Percentiles rank a stretch among this genome's conserved stretches.
phyloP scores from a whole-genome alignment of 37 sponge, comb jelly and placozoan genomes.

The Tethya wilhelma region DNA sequence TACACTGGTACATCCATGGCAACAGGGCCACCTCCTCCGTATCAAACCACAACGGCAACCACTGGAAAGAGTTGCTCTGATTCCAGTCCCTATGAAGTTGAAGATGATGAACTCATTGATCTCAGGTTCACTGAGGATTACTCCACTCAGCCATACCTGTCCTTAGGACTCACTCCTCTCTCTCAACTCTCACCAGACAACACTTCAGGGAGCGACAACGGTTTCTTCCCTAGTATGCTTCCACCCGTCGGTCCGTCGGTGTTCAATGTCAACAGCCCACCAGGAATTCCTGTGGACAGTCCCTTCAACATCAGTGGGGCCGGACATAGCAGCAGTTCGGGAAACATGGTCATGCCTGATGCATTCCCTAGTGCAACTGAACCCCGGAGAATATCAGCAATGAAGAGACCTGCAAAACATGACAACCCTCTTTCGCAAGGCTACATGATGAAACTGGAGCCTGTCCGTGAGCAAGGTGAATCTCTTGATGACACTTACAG shows the following conservation, averaged over 20 bases:
- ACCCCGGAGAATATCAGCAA: not conserved
- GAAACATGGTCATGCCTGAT: slow-evolving; percentile 39
- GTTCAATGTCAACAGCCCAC: not conserved
- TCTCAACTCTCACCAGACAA: slow-evolving; percentile 79
- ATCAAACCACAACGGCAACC: not conserved
- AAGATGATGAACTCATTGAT: slow-evolving; percentile 59
- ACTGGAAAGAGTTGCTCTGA: not conserved
- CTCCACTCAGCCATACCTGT: slow-evolving; percentile 70
- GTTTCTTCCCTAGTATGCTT: slow-evolving; percentile 76
- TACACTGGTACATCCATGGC: not conserved
- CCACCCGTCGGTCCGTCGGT: slow-evolving; percentile 66
- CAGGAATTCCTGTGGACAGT: slow-evolving; percentile 29
- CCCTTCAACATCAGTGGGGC: slow-evolving; percentile 40
- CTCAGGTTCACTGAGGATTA: slow-evolving; percentile 51
- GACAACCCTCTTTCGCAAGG: slow-evolving; percentile 39
- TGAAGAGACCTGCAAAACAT: slow-evolving; percentile 6
- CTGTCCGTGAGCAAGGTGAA: slow-evolving; percentile 30
- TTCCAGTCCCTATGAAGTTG: slow-evolving; percentile 27
- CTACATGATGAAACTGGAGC: slow-evolving; percentile 22
- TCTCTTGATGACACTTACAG: slow-evolving; percentile 14
- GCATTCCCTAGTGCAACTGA: slow-evolving; percentile 12
- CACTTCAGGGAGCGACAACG: not conserved
- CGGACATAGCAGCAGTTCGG: no score
- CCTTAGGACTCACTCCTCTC: slow-evolving; percentile 83
- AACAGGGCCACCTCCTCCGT: slow-evolving; percentile 17